Base-by-base conservation (phyloP, 2,888 invertebrate genomes). In the Sesia apiformis region DNA sequence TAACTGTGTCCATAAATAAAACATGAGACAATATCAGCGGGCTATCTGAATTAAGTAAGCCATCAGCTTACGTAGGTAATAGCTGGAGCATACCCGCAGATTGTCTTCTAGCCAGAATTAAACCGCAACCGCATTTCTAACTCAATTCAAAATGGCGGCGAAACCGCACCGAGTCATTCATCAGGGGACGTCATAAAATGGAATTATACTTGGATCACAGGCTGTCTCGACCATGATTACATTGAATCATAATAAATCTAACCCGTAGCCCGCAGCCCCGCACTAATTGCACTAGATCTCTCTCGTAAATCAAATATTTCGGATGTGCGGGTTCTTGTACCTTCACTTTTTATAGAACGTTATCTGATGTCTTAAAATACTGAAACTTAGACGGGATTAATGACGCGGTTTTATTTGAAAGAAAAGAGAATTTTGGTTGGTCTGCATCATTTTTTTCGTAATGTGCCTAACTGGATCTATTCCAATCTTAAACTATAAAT, bases 201-300 rank as follows among this genome's bases (percentile, higher is more conserved):
- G 76, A 79, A 80, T 81, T 78, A 81, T 74, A 72, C 57, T 70
- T 69, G 78, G 81, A 84, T 82, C 84, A 75, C 78, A 75, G 72
- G 63, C 76, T 72, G 76, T 72, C 69, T 53, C 71, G 63, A 60
- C 74, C 74, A 79, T 77, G 84, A 85, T 86, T 80, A 81, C 80
- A 72, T 63, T 70, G 79, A 85, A 88, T 86, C 81, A 84, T 72
- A 81, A 78, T 89, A 89, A 88, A 88, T 89, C 89, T 86, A 67
- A 71, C 85, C 83, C 81, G 77, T 82, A 81, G 73, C 84, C 84
- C 84, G 85, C 86, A 85, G 77, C 71, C 74, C 2, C 64, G 63
- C 63, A 74, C 76, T 87, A 87, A 89, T 88, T 88, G 84, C 67
- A 69, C 77, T 79, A 80, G 78, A 82, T 81, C 72, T 74, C 70